Percentiles rank a stretch among this genome's conserved stretches.
Evolutionary conservation across 37 sponge, comb jelly and placozoan genomes (phyloP).

Genomic region (Cliona cf. orientalis): DNA sequence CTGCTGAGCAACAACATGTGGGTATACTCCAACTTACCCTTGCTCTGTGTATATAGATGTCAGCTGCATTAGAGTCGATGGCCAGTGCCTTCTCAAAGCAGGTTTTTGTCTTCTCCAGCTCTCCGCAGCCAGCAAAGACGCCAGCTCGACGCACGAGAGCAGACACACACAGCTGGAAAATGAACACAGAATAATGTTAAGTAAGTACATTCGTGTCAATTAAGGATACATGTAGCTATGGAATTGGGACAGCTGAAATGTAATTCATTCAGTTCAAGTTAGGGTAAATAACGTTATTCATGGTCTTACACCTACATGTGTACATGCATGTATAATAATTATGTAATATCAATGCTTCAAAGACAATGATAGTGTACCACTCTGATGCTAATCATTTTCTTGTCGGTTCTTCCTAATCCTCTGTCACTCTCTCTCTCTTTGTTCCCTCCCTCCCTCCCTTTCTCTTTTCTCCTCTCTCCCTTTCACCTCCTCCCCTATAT

Average conservation of each 20-base stretch:
- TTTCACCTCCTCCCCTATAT: neutral
- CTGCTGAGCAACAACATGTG: too few species aligned
- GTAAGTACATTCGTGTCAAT: neutral
- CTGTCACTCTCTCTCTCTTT: too few species aligned
- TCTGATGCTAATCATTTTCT: too few species aligned
- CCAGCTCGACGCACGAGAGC: constrained; percentile 42
- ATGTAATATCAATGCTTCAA: too few species aligned
- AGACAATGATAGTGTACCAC: too few species aligned
- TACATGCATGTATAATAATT: too few species aligned
- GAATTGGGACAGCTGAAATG: neutral
- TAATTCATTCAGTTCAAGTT: neutral
- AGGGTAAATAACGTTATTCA: neutral
- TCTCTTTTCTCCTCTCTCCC: neutral
- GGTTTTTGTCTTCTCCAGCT: constrained; percentile 29
- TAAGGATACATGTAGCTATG: neutral
- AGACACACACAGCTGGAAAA: constrained; percentile 29
- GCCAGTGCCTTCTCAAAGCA: constrained; percentile 36
- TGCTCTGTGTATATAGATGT: constrained; percentile 62
- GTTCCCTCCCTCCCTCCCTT: neutral
- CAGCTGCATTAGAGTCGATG: constrained; percentile 31
- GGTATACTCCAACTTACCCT: constrained; percentile 38
- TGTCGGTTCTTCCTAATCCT: too few species aligned
- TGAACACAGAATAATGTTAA: neutral
- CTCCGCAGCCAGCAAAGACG: constrained; percentile 13
- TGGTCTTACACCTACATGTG: too few species aligned